phyloP scores from a whole-genome alignment of 53 echinoderm and acorn worm species.

The Patiria pectinifera region DNA sequence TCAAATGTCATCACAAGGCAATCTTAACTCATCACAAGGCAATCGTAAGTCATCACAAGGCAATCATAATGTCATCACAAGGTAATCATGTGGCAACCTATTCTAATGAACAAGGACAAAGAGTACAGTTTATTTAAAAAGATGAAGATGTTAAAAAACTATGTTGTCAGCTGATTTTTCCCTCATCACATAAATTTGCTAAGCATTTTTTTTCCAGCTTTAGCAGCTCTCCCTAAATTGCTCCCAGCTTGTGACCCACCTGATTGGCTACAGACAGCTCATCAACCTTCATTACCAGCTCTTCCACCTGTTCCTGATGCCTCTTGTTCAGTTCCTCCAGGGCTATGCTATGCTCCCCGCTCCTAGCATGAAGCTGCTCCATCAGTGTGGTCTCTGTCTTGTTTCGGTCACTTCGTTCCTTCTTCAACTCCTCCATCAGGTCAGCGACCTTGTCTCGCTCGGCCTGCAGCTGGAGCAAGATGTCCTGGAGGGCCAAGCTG shows the following conservation, averaged over 20 bases:
- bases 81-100: no score
- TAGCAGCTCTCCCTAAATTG: not conserved
- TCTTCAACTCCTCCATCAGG: constrained; percentile 50
- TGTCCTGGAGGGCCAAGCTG: constrained; percentile 37
- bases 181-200: no score
- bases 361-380: constrained; percentile 44
- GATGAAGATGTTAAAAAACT: no score
- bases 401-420: constrained; percentile 25
- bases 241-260: not conserved
- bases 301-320: constrained; percentile 68
- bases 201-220: no score
- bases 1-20: no score
- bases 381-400: constrained; percentile 22
- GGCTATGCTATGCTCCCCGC: constrained; percentile 49
- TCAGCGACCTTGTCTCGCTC: constrained; percentile 50
- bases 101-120: no score
- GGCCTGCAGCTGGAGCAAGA: constrained; percentile 66
- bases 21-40: no score
- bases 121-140: no score
- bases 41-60: no score
- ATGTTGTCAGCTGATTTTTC: no score
- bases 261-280: constrained; percentile 69
- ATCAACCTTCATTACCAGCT: constrained; percentile 66
- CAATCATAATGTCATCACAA: no score
- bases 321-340: constrained; percentile 54